These are phyloP conservation scores for Ophiothrix spiculata DNA, from an alignment of 35 echinoderm and acorn worm species.

Conservation along the genomic window DNA sequence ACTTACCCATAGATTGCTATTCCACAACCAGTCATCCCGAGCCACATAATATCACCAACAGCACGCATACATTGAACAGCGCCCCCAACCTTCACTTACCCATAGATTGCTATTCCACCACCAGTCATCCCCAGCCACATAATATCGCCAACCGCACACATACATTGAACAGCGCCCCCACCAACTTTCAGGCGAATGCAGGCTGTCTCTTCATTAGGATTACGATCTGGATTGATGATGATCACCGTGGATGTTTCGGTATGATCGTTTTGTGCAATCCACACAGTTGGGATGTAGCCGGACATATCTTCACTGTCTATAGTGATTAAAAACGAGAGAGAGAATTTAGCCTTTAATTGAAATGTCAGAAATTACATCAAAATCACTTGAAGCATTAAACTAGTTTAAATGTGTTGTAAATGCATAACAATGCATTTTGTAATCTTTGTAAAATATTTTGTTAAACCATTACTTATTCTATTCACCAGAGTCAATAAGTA, in stretches of 20 bases:
- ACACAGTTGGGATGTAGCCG: conserved; percentile 37
- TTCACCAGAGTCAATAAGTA: too few species aligned
- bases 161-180: conserved; percentile 48
- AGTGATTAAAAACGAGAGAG: too few species aligned
- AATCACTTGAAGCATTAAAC: too few species aligned
- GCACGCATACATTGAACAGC: conserved; percentile 71
- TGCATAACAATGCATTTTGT: too few species aligned
- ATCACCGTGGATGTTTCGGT: conserved; percentile 44
- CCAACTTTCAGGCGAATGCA: conserved; percentile 54
- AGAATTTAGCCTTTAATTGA: too few species aligned
- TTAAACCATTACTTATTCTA: too few species aligned
- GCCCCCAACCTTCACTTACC: conserved; percentile 44
- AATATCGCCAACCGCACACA: conserved; percentile 81
- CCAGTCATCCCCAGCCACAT: conserved; percentile 72
- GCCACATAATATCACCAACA: conserved; percentile 81
- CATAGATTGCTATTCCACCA: conserved; percentile 67
- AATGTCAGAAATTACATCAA: too few species aligned
- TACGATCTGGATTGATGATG: conserved; percentile 62
- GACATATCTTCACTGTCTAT: conserved; percentile 26
- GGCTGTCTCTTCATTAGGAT: conserved; percentile 50
- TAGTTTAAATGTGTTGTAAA: too few species aligned
- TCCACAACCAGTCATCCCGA: conserved; percentile 54
- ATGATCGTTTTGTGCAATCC: conserved; percentile 48
- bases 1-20: conserved; percentile 81
- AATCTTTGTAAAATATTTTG: too few species aligned